Conservation (phyloP, 1,140 invertebrate genomes). For the Nasonia longicornis region DNA sequence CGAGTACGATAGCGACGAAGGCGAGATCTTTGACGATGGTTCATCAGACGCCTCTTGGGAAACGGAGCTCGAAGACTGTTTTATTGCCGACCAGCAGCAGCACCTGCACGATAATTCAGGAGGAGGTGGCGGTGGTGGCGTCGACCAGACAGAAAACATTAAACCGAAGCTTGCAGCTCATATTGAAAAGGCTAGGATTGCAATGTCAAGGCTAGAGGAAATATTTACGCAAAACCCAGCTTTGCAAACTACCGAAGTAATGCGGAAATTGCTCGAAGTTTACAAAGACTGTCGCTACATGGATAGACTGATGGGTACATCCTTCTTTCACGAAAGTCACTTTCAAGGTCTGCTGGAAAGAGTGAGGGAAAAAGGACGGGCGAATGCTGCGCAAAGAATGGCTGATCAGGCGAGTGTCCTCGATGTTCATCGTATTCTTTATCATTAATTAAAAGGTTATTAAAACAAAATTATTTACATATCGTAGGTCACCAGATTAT, state of each 20-base stretch:
- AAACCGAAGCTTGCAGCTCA: constrained; percentile 79
- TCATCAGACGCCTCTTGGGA: constrained; percentile 81
- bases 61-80: constrained; percentile 78
- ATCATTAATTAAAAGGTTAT: background rate
- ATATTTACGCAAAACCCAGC: constrained; percentile 81
- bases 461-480: background rate
- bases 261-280: constrained; percentile 82
- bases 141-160: constrained; percentile 66
- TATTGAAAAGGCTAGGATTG: constrained; percentile 80
- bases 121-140: constrained; percentile 2
- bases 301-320: constrained; percentile 86
- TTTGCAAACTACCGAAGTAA: constrained; percentile 79
- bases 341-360: constrained; percentile 77
- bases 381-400: constrained; percentile 71
- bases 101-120: constrained; percentile 48
- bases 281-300: constrained; percentile 90
- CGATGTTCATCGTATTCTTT: background rate
- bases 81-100: constrained; percentile 58
- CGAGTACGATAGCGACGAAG: constrained; percentile 84
- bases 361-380: constrained; percentile 69
- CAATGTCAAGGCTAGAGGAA: constrained; percentile 80
- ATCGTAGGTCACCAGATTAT: constrained; percentile 67
- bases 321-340: constrained; percentile 86
- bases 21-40: constrained; percentile 81
- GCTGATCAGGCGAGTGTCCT: constrained; percentile 67